Percentiles rank a stretch among this genome's conserved stretches.
These are phyloP conservation scores for Oscheius onirici DNA, from an alignment of 2,888 invertebrate genomes.

Conservation along the genomic window DNA sequence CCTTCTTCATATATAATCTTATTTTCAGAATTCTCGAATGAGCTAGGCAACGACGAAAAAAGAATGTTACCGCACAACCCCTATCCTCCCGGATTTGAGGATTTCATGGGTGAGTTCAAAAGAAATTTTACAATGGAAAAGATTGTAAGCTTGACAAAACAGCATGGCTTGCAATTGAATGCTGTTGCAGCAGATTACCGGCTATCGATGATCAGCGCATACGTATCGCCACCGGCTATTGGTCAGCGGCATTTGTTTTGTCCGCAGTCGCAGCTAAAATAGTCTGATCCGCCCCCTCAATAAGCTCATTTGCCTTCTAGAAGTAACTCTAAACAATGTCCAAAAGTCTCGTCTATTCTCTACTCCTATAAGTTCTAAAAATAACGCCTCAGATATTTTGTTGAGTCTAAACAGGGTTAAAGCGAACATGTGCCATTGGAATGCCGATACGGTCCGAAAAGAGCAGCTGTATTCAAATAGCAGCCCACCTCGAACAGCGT, in stretches of 20 bases:
- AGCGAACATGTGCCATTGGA: too few relatives aligned
- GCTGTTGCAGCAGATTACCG: not conserved
- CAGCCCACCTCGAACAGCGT: constrained; percentile 10
- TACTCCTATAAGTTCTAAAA: too few relatives aligned
- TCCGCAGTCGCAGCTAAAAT: constrained; percentile 14
- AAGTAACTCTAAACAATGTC: too few relatives aligned
- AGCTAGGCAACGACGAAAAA: not conserved
- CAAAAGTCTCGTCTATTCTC: too few relatives aligned
- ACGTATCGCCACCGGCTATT: not conserved
- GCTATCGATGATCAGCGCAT: constrained; percentile 2
- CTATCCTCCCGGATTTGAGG: constrained; percentile 44
- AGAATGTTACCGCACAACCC: constrained; percentile 31
- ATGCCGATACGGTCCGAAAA: not conserved
- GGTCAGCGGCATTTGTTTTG: constrained; percentile 13
- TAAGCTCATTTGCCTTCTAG: not conserved
- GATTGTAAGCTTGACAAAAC: not conserved
- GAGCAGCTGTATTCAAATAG: constrained; percentile 28
- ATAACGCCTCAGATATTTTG: too few relatives aligned
- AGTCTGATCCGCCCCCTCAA: constrained; percentile 23
- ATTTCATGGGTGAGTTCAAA: constrained; percentile 37
- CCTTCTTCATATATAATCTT: not conserved
- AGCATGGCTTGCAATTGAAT: not conserved
- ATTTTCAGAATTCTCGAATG: constrained; percentile 9
- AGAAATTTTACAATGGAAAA: not conserved
- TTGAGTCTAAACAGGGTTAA: too few relatives aligned